Conservation (phyloP, 1,140 invertebrate species). For the Stenopsyche tienmushanensis region DNA sequence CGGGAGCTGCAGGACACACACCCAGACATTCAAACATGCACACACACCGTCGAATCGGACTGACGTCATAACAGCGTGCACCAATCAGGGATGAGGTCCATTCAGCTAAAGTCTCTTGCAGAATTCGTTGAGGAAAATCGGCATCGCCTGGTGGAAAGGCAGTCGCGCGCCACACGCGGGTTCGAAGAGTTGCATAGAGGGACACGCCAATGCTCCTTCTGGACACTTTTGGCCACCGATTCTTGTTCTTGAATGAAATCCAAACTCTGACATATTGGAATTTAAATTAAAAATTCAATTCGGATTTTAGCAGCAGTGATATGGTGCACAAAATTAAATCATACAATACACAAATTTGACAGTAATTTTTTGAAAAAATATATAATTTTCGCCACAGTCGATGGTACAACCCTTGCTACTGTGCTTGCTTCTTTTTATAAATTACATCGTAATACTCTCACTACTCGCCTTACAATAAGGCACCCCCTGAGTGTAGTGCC, state of each 20-base stretch:
- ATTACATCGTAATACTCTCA: too few species aligned
- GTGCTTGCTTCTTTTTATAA: too few species aligned
- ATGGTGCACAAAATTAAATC: background rate
- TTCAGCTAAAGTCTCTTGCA: slow-evolving; percentile 44
- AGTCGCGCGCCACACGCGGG: slow-evolving; percentile 43
- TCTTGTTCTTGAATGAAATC: too few species aligned
- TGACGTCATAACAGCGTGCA: slow-evolving; percentile 48
- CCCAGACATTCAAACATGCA: slow-evolving; percentile 20
- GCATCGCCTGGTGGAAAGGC: slow-evolving; percentile 33
- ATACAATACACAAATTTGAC: too few species aligned
- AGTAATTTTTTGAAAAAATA: too few species aligned
- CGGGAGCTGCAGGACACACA: slow-evolving; percentile 31
- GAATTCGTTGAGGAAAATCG: slow-evolving; percentile 41
- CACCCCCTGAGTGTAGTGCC: background rate
- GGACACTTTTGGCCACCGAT: too few species aligned
- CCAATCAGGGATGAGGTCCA: slow-evolving; percentile 48
- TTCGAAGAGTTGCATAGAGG: slow-evolving; percentile 34
- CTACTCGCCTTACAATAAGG: background rate
- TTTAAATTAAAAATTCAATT: slow-evolving; percentile 8
- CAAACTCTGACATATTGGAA: too few species aligned
- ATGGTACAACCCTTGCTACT: too few species aligned
- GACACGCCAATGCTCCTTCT: background rate
- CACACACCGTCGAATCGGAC: slow-evolving; percentile 37
- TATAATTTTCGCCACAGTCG: too few species aligned
- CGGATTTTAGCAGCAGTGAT: background rate